Evolutionary conservation across 2,113 vertebrate genomes (phyloP), one percentile per base, ranked within the genome.

Genomic region (Tor tambroides): DNA sequence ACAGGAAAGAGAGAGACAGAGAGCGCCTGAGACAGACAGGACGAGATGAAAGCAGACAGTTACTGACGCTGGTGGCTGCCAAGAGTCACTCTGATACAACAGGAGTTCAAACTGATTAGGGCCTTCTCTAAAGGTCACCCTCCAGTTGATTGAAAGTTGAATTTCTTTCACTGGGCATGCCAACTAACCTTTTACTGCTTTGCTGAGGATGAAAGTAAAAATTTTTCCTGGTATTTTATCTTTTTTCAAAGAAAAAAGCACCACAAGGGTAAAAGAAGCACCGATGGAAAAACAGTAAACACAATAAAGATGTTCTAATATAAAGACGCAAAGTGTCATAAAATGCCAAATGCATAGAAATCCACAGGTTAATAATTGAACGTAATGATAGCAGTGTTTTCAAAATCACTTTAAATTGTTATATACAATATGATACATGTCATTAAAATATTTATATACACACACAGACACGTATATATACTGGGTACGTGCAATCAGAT

Each of bases 91-190:
- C 67, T 78, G 49, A 80, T 82, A 54, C 67, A 38, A 49, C 54
- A 71, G 46, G 76, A 84, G 86, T 61, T 85, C 84, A 87, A 74
- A 89, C 87, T 85, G 80, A 85, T 85, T 86, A 87, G 74, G 78
- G 72, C 79, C 67, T 85, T 81, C 88, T 46, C 61, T 72, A 87
- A 90, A 90, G 90, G 89, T 88, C 89, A 90, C 69, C 78, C 75
- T 84, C 67, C 86, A 84, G 86, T 88, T 89, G 74, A 90, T 82
- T 80, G 86, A 87, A 89, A 86, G 87, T 86, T 80, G 88, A 79
- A 88, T 88, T 85, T 83, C 23, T 26, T 76, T 72, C 26, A 80
- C 56, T 28, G 61, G 38, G 41, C 41, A 56, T 63, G 59, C 71
- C 71, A 56, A 35, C 32, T 87, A 75, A 76, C 74, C 71, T 88